Evolutionary conservation across 2,888 invertebrate genomes (phyloP), one percentile per base, ranked within the genome.

Genomic region (Drosophila picticornis): DNA sequence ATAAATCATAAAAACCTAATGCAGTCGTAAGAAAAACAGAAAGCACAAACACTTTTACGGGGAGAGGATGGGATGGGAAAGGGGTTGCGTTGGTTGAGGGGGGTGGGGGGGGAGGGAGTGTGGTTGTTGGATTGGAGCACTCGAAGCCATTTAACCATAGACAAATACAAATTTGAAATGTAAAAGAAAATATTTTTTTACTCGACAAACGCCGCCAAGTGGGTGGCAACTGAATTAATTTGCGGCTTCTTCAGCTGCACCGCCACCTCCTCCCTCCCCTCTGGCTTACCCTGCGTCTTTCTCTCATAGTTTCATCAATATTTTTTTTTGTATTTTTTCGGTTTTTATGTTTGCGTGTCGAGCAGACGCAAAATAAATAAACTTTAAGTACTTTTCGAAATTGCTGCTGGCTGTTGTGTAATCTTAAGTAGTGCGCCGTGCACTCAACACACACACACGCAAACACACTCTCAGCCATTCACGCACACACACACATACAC

Each of bases 351-450:
- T 81, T 90, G 84, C 83, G 88, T 88, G 90, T 90, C 85, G 88
- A 84, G 82, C 76, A 72, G 77, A 82, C 80, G 85, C 83, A 87
- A 90, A 87, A 89, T 90, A 87, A 87, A 87, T 90, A 87, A 87
- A 89, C 90, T 90, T 89, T 90, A 90, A 87, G 87, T 87, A 90
- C 87, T 87, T 89, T 87, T 90, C 89, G 80, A 87, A 88, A 90
- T 89, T 80, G 63, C 79, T 88, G 88, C 88, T 90, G 79, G 82
- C 79, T 75, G 87, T 85, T 85, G 81, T 84, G 86, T 86, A 86
- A 86, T 86, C 90, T 79, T 90, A 86, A 87, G 90, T 90, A 88
- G 79, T 82, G 83, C 84, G 88, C 74, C 81, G 81, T 88, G 85
- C 90, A 80, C 80, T 83, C 81, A 63, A 22, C 70, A 40, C 62